Conservation (phyloP, 2,113 vertebrate species). For the Ctenomys sociabilis region DNA sequence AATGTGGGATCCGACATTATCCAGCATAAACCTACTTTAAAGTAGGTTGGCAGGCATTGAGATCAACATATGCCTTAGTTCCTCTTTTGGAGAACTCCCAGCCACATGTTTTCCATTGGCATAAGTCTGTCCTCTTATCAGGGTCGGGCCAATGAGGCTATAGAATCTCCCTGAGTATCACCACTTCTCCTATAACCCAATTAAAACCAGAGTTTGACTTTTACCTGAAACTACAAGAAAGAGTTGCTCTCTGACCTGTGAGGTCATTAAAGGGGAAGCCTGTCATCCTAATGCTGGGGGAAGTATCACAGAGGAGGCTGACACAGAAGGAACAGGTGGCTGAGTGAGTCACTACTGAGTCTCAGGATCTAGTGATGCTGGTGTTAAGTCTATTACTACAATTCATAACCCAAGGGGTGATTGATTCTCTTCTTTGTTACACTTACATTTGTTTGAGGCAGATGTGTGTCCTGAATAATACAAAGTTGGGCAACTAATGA, state of each 20-base stretch:
- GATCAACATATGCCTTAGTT: neutral
- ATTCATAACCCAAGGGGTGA: neutral
- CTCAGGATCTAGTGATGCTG: neutral
- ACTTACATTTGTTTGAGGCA: neutral
- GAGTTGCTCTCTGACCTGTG: neutral
- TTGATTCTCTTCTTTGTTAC: neutral
- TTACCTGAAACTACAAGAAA: neutral
- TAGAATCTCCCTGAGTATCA: neutral
- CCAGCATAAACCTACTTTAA: neutral
- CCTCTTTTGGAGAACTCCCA: neutral
- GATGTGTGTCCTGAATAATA: neutral
- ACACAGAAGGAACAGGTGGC: neutral
- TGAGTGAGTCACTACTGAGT: neutral
- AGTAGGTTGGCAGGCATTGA: neutral
- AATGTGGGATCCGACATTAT: neutral
- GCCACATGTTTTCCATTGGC: neutral
- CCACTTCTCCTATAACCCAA: neutral
- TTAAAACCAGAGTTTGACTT: neutral
- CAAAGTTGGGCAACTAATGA: constrained; percentile 1
- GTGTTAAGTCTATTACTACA: neutral
- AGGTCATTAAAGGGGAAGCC: neutral
- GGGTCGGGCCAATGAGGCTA: neutral
- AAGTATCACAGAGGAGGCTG: neutral
- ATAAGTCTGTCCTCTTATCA: neutral
- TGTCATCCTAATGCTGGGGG: neutral